A percentile compares a stretch with the other conserved stretches of the same genome.
phyloP scores from a whole-genome alignment of 2,797 vertebrate genomes.

The Sebastes paucispinis region DNA sequence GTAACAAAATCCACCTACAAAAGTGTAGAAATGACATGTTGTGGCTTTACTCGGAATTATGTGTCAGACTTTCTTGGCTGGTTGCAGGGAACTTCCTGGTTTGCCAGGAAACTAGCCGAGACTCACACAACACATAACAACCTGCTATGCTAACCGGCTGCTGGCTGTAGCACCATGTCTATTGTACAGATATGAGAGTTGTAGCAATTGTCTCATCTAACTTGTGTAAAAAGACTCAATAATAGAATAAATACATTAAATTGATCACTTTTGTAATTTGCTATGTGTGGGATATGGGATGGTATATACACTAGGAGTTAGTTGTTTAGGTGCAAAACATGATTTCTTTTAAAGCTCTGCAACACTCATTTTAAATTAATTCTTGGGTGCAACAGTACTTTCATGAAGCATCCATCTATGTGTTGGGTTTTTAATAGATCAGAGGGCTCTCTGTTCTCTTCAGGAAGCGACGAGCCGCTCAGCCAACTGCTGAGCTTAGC shows the following conservation, averaged over 20 bases:
- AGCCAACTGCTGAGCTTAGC: slow-evolving; percentile 51
- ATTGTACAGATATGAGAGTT: background rate
- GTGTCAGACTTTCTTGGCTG: slow-evolving; percentile 12
- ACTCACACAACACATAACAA: background rate
- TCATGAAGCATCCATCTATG: slow-evolving; percentile 24
- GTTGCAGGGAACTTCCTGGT: background rate
- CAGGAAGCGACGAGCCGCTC: slow-evolving; percentile 42
- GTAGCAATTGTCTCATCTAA: background rate
- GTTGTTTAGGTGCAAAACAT: background rate
- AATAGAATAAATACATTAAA: background rate
- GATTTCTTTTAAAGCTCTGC: background rate
- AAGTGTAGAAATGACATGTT: background rate
- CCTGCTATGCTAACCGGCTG: background rate
- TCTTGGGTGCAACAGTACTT: background rate
- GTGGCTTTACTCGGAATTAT: background rate
- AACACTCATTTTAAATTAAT: background rate
- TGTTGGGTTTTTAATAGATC: slow-evolving; percentile 47
- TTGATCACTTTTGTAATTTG: background rate
- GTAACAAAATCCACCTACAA: background rate
- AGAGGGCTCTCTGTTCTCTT: slow-evolving; percentile 30
- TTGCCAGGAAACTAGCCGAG: background rate
- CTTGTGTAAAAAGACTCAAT: background rate
- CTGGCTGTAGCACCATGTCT: background rate
- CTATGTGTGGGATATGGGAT: background rate
- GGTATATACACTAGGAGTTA: background rate